Conservation (phyloP, 2,113 vertebrate species). For the Leptodactylus fuscus region DNA sequence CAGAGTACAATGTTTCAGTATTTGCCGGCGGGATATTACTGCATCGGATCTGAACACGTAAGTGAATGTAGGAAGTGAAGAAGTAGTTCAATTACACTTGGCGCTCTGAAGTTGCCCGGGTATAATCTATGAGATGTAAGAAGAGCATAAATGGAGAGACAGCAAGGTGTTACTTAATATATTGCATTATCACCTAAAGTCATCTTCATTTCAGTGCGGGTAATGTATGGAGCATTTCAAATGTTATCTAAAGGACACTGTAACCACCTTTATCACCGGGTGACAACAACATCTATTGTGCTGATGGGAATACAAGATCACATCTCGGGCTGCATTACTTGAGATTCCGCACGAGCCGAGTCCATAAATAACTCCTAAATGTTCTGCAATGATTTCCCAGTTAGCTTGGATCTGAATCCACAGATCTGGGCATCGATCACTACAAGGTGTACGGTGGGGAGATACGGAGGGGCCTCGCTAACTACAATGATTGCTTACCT, state of each 20-base stretch:
- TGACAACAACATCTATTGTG: constrained; percentile 50
- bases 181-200: constrained; percentile 39
- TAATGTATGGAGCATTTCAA: constrained; percentile 49
- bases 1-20: neutral
- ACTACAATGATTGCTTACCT: constrained; percentile 31
- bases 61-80: neutral
- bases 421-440: constrained; percentile 7
- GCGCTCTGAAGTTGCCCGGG: neutral
- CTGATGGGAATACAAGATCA: constrained; percentile 43
- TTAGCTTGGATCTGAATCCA: constrained; percentile 34
- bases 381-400: constrained; percentile 49
- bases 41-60: neutral
- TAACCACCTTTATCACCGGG: constrained; percentile 35
- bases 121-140: constrained; percentile 23
- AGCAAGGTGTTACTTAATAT: constrained; percentile 33
- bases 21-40: neutral
- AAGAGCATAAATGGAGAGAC: constrained; percentile 16
- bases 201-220: constrained; percentile 24
- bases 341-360: constrained; percentile 1
- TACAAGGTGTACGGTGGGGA: neutral
- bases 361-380: constrained; percentile 47
- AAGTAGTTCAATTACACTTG: constrained; percentile 1
- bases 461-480: constrained; percentile 14
- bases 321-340: constrained; percentile 31
- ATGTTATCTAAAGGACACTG: constrained; percentile 55